phyloP scores from a whole-genome alignment of 2,113 vertebrate genomes.

The Accipiter cooperii region DNA sequence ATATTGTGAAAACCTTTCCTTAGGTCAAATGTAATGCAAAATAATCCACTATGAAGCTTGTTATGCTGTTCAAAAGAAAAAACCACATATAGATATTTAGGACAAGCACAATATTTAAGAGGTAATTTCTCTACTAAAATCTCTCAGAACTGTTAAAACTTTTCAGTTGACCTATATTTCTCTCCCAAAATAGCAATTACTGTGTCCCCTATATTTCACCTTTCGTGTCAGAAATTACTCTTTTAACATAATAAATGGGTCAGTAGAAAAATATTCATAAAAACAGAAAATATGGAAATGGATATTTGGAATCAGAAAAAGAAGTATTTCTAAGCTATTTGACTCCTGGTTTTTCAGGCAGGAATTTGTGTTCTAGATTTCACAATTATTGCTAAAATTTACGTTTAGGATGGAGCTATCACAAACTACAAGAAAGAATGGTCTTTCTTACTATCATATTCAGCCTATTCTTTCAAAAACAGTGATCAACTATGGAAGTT shows the following conservation, averaged over 20 bases:
- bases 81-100: neutral
- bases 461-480: neutral
- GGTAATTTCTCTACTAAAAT: neutral
- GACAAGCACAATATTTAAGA: neutral
- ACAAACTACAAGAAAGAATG: neutral
- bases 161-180: neutral
- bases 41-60: neutral
- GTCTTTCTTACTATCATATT: neutral
- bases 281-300: neutral
- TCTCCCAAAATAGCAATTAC: neutral
- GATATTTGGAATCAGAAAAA: neutral
- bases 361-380: neutral
- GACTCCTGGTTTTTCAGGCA: neutral
- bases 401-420: neutral
- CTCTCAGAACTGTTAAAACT: neutral
- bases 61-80: neutral
- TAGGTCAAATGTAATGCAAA: neutral
- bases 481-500: neutral
- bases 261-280: neutral
- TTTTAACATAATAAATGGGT: neutral
- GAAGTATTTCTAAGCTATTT: neutral
- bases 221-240: neutral
- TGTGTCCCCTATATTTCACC: neutral
- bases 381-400: neutral
- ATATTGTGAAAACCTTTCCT: neutral